These are phyloP conservation scores for Sinocyclocheilus anshuiensis DNA, from an alignment of 2,113 vertebrate genomes.

Conservation along the genomic window DNA sequence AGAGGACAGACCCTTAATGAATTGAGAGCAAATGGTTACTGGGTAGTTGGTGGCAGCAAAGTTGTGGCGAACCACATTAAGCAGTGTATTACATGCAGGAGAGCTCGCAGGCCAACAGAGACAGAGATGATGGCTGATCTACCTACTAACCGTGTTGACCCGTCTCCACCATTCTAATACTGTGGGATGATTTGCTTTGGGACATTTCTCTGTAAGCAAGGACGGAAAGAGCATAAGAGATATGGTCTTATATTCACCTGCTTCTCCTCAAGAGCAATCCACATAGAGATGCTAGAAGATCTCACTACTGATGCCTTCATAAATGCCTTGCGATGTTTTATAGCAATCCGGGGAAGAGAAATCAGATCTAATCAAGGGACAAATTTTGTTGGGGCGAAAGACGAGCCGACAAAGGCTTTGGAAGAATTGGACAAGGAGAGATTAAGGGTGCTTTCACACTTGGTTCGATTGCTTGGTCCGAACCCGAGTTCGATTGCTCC, in stretches of 20 bases:
- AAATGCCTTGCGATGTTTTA: conserved; percentile 49
- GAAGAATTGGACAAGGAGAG: conserved; percentile 18
- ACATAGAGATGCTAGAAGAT: conserved; percentile 49
- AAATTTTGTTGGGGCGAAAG: conserved; percentile 50
- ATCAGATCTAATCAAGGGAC: conserved; percentile 37
- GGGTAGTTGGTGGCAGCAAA: conserved; percentile 8
- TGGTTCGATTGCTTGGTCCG: too few relatives aligned
- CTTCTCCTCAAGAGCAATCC: conserved; percentile 41
- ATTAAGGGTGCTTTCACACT: too few relatives aligned
- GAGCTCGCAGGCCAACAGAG: too few relatives aligned
- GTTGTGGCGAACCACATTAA: too few relatives aligned
- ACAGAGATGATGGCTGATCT: too few relatives aligned
- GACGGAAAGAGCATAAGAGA: conserved; percentile 25
- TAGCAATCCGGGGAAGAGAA: conserved; percentile 42
- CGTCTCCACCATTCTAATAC: conserved; percentile 41
- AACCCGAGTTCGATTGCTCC: too few relatives aligned
- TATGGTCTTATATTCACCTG: conserved; percentile 46
- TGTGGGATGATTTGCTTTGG: conserved; percentile 43
- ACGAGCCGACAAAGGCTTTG: conserved; percentile 26
- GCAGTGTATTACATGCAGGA: too few relatives aligned
- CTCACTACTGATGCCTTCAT: conserved; percentile 48
- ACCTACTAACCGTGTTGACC: neutral
- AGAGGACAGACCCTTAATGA: conserved; percentile 48
- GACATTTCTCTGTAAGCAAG: conserved; percentile 39
- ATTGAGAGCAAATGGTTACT: conserved; percentile 34